Percentiles rank a stretch among this genome's conserved stretches.
These are phyloP conservation scores for Turdus rufiventris DNA, from an alignment of 2,113 vertebrate genomes.

Conservation along the genomic window DNA sequence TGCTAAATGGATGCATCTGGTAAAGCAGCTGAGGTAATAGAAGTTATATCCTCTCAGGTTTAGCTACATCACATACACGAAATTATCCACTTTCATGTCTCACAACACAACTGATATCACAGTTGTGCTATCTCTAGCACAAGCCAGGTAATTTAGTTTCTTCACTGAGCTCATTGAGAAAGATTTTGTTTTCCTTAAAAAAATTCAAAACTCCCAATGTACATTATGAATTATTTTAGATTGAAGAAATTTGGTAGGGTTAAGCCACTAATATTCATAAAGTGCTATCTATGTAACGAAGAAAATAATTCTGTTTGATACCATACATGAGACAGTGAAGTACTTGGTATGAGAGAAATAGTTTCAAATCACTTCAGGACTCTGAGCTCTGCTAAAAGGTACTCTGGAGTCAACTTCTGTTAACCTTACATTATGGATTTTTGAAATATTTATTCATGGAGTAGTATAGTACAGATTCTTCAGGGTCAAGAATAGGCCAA, in stretches of 20 bases:
- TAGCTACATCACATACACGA: neutral
- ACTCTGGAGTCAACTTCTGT: neutral
- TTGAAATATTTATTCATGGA: neutral
- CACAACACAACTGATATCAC: neutral
- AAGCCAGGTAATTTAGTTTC: neutral
- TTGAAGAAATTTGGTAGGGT: neutral
- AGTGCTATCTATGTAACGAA: neutral
- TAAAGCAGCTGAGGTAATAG: neutral
- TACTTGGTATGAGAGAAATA: neutral
- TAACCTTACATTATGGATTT: neutral
- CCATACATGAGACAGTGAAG: neutral
- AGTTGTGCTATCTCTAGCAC: neutral
- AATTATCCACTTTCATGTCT: neutral
- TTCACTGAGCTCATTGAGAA: neutral
- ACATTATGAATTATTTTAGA: neutral
- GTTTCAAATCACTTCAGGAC: neutral
- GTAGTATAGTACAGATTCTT: neutral
- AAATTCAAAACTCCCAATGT: accelerated
- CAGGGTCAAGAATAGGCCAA: neutral
- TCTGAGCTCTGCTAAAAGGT: neutral
- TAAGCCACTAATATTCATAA: neutral
- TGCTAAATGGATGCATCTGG: neutral
- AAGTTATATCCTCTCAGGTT: neutral
- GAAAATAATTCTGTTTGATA: neutral
- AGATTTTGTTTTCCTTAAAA: neutral